Base-by-base conservation (phyloP, 2,797 vertebrate genomes). In the Apodemus agrarius region DNA sequence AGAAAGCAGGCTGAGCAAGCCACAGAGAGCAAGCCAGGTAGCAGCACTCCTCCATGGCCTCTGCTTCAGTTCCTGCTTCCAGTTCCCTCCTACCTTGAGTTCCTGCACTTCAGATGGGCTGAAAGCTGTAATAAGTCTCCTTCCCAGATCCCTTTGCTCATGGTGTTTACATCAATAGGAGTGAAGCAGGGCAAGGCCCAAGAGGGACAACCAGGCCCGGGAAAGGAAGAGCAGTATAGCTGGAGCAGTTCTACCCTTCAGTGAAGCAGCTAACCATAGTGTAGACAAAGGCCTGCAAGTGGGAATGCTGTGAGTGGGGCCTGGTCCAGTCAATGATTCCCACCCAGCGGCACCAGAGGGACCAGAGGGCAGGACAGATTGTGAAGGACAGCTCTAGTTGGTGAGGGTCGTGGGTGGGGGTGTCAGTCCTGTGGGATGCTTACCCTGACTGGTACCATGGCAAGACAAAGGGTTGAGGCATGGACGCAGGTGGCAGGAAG, bases 301-400 rank as follows among this genome's bases (percentile, higher is more conserved):
- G 0, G 59, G 63, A 22, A 34, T 40, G 22, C 43, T 3, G 21
- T 0, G 22, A 37, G 16, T 67, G 37, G 13, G 26, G 69, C 26
- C 24, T 21, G 9, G 24, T 63, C 26, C 34, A 37, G 40, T 52
- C 43, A 17, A 8, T 10, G 21, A 43, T n/a, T 57, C 49, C 24
- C 6, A 4, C 61, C 63, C 52, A 65, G 59, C 3, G 12, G n/a
- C 37, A 67, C 29, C 24, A 24, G 52, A 9, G 43, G 59, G 54
- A 72, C 40, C 3, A 16, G 69, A 0, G 22, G 78, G 40, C 0
- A 0, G 22, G 37, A 7, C 22, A 1, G 9, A 34, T 19, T 72
- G 24, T 31, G 43, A 54, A 87, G 26, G 43, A 31, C n/a, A n/a
- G n/a, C n/a, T n/a, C n/a, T n/a, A n/a, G n/a, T n/a, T n/a, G n/a